A percentile compares a stretch with the other conserved stretches of the same genome.
These are phyloP conservation scores for Cryptus viduatorius DNA, from an alignment of 2,888 invertebrate species.

Conservation along the genomic window DNA sequence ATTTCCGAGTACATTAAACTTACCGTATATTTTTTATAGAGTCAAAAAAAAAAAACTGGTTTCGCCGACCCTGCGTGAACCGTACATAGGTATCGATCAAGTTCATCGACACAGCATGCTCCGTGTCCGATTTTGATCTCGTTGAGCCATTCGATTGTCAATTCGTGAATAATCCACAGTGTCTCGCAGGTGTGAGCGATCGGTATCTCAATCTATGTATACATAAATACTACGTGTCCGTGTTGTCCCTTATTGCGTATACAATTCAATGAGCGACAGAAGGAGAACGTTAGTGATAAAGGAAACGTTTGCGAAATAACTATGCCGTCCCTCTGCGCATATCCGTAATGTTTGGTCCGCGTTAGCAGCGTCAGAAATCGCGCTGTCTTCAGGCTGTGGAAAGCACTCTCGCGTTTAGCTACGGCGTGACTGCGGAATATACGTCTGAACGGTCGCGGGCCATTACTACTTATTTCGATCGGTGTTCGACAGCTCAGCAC, in stretches of 20 bases:
- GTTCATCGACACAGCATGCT: slow-evolving; percentile 15
- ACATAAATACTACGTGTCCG: neutral
- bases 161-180: slow-evolving; percentile 18
- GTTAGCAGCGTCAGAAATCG: slow-evolving; percentile 6
- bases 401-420: neutral
- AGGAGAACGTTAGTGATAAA: slow-evolving; percentile 41
- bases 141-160: slow-evolving; percentile 49
- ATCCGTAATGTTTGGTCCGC: slow-evolving; percentile 47
- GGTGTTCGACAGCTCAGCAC: slow-evolving; percentile 48
- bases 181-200: slow-evolving; percentile 46
- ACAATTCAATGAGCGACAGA: slow-evolving; percentile 53
- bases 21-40: too few species aligned
- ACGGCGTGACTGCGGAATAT: slow-evolving; percentile 13
- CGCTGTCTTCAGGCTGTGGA: neutral
- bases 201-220: slow-evolving; percentile 18
- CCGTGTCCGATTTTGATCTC: slow-evolving; percentile 36
- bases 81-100: slow-evolving; percentile 21
- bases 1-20: too few species aligned
- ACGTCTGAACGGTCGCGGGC: slow-evolving; percentile 5
- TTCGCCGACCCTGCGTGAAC: too few species aligned
- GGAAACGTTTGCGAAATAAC: slow-evolving; percentile 3
- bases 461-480: slow-evolving; percentile 63
- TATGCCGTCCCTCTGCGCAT: slow-evolving; percentile 15
- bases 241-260: slow-evolving; percentile 15
- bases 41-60: too few species aligned